Conservation (phyloP, 1,140 invertebrate genomes). For the Drosophila asahinai region DNA sequence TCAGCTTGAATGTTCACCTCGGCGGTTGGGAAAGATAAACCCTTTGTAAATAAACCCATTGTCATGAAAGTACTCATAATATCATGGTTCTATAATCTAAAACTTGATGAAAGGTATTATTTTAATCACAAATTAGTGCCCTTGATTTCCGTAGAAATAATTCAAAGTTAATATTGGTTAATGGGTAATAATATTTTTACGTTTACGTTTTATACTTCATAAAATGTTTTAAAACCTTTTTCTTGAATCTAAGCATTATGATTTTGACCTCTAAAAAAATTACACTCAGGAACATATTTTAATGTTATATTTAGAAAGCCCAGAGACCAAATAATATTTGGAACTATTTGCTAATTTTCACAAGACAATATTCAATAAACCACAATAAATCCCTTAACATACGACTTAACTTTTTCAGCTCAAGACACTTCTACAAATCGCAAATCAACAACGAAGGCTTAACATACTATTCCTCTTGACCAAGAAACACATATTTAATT, state of each 20-base stretch:
- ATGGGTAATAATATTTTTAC: background rate
- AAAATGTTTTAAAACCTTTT: background rate
- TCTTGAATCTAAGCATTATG: background rate
- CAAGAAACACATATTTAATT: background rate
- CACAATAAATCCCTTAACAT: background rate
- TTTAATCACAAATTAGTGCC: background rate
- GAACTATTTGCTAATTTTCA: background rate
- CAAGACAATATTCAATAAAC: background rate
- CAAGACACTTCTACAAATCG: background rate
- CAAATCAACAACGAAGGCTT: background rate
- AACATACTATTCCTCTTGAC: background rate
- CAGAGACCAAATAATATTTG: background rate
- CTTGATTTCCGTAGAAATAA: background rate
- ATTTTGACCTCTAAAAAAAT: background rate
- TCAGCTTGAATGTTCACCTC: background rate
- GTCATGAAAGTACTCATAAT: background rate
- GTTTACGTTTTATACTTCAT: background rate
- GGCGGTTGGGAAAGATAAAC: background rate
- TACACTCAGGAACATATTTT: too few species aligned
- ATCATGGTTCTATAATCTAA: conserved; percentile 4
- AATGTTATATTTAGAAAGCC: too few species aligned
- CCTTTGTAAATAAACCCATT: background rate
- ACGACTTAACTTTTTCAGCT: background rate
- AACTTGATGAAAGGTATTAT: background rate
- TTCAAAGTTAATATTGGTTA: background rate